Base-by-base conservation (phyloP, 53 echinoderm and acorn worm species). In the Paelopatides confundens region DNA sequence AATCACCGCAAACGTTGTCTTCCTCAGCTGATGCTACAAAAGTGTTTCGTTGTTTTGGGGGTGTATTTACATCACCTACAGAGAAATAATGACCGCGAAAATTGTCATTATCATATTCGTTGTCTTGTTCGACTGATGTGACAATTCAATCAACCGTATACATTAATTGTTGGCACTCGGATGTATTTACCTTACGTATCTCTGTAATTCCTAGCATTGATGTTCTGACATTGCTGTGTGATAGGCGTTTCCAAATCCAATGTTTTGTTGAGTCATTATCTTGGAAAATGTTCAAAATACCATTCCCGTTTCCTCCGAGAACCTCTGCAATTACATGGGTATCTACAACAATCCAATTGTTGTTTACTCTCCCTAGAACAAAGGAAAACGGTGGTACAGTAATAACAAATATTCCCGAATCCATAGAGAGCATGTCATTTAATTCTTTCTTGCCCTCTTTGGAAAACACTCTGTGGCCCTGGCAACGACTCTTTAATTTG, bases 381-480 rank as follows among this genome's bases (percentile, higher is more conserved):
- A 66, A 66, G 2, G 66, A 66, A 66, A 66, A 28, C 2, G 66
- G 66, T 66, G 66, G 66, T 28, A 66, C 66, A 7, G 27, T 66
- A 28, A 66, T 28, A 26, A 66, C 27, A 28, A 66, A 66, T 24
- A 66, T 28, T 17, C 66, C 66, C 21, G 66, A 17, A 7, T 66
- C 27, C 27, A n/a, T 66, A 66, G 23, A n/a, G 21, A 66, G 27
- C 27, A 66, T 2, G 66, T 66, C 29, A 66, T 12, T 28, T 1
- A 66, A 28, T 66, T 66, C 66, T 66, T 66, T 28, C 66, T 24
- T 66, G 27, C 66, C 66, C 27, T 66, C 66, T n/a, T 66, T 24
- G 29, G 66, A 66, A 66, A 66, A 66, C 29, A 66, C 66, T 66
- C 66, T 66, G 66, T 66, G 66, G 27, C 66, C 66, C 66, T 66